Percentiles rank a stretch among this genome's conserved stretches.
These are phyloP conservation scores for Rhinopomastus cyanomelas DNA, from an alignment of 2,113 vertebrate species.

Conservation along the genomic window DNA sequence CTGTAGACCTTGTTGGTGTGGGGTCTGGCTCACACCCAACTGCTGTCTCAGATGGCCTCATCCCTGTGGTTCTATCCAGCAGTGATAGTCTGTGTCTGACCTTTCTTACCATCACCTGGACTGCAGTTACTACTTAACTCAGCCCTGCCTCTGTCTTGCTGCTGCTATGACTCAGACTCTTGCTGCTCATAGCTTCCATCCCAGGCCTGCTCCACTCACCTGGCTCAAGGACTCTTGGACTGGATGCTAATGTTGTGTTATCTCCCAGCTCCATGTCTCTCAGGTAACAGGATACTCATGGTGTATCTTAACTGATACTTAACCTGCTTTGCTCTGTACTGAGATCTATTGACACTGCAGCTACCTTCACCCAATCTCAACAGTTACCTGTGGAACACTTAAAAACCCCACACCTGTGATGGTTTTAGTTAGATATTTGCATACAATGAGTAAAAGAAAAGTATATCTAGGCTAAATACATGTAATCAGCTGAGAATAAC, in stretches of 20 bases:
- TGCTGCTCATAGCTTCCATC: neutral
- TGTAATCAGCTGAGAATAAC: neutral
- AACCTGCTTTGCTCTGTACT: neutral
- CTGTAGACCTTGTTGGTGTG: accelerated
- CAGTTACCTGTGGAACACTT: accelerated
- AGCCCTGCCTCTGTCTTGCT: accelerated
- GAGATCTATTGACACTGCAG: neutral
- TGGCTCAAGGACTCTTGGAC: neutral
- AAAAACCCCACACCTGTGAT: neutral
- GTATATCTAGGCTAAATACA: neutral
- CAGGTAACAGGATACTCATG: neutral
- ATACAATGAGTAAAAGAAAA: neutral
- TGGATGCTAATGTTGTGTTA: neutral
- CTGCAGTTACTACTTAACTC: neutral
- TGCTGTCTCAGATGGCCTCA: neutral
- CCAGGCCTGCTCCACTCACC: neutral
- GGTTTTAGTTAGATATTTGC: neutral
- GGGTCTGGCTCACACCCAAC: accelerated
- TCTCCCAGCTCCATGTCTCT: neutral
- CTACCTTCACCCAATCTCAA: neutral
- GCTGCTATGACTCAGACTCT: neutral
- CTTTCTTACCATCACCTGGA: neutral
- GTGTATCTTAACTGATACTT: accelerated
- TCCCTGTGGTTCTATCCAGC: accelerated
- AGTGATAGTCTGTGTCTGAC: accelerated